Conservation (phyloP, 2,888 invertebrate genomes). For the Melanargia galathea region DNA sequence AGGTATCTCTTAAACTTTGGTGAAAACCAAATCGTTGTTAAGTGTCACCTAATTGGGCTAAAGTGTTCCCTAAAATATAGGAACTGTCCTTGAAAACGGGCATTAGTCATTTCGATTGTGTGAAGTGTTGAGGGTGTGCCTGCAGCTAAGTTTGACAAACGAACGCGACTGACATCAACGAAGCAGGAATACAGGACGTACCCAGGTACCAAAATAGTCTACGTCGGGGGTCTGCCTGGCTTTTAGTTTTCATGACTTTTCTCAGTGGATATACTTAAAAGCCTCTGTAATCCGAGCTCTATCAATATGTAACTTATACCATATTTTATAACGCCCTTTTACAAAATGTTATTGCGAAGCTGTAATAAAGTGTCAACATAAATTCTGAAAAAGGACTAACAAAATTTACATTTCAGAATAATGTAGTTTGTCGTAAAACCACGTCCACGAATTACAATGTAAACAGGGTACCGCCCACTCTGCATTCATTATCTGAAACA, state of each 20-base stretch:
- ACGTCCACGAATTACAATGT: constrained; percentile 35
- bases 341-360: constrained; percentile 6
- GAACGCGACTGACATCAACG: too few relatives aligned
- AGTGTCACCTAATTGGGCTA: too few relatives aligned
- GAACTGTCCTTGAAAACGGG: too few relatives aligned
- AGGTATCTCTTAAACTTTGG: too few relatives aligned
- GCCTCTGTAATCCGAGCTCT: background rate
- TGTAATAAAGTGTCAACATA: constrained; percentile 5
- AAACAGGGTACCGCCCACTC: constrained; percentile 32
- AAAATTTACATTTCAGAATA: constrained; percentile 6
- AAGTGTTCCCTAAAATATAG: too few relatives aligned
- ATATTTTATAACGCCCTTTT: background rate
- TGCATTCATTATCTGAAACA: constrained; percentile 32
- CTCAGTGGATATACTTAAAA: background rate
- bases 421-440: constrained; percentile 23
- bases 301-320: background rate
- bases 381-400: constrained; percentile 20
- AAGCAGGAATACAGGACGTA: too few relatives aligned
- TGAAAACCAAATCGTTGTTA: too few relatives aligned
- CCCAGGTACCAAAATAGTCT: too few relatives aligned
- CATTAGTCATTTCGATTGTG: too few relatives aligned
- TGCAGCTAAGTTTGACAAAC: too few relatives aligned
- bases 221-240: too few relatives aligned
- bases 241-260: constrained; percentile 1
- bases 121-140: too few relatives aligned